These are phyloP conservation scores for Cephalotes varians DNA, from an alignment of 2,888 invertebrate genomes.

Conservation along the genomic window DNA sequence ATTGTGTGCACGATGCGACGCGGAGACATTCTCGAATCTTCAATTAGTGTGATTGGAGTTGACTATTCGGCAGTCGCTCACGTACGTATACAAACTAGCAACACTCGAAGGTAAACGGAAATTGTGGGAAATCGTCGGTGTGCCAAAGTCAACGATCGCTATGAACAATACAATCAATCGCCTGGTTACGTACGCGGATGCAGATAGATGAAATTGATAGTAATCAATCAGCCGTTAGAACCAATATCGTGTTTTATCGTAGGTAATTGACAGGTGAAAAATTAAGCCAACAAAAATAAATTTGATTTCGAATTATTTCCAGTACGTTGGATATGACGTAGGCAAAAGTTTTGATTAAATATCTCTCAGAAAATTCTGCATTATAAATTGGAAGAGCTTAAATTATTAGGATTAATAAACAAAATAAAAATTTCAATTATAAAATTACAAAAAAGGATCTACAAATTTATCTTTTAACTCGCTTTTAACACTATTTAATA, in stretches of 20 bases:
- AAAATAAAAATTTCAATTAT: constrained; percentile 7
- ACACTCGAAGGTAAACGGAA: constrained; percentile 24
- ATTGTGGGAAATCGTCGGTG: constrained; percentile 26
- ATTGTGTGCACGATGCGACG: constrained; percentile 35
- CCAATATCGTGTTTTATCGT: constrained; percentile 21
- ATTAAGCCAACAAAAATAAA: constrained; percentile 25
- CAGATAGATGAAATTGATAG: constrained; percentile 24
- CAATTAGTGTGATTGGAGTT: constrained; percentile 71
- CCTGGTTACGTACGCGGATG: not conserved
- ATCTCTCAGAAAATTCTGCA: not conserved
- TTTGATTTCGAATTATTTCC: constrained; percentile 31
- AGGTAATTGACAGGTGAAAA: constrained; percentile 27
- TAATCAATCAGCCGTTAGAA: constrained; percentile 32
- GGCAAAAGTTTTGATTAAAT: not conserved
- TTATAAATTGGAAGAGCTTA: not conserved
- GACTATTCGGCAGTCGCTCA: constrained; percentile 1
- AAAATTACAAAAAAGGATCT: not conserved
- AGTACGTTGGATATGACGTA: not conserved
- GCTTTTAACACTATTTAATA: not conserved
- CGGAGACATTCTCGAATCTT: constrained; percentile 50
- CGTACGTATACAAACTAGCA: not conserved
- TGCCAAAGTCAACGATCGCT: not conserved
- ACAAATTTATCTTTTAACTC: not conserved
- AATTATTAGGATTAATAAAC: not conserved
- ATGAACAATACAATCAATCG: constrained; percentile 25